Evolutionary conservation across 2,113 vertebrate genomes (phyloP), one percentile per base, ranked within the genome.

Genomic region (Galbula dea): DNA sequence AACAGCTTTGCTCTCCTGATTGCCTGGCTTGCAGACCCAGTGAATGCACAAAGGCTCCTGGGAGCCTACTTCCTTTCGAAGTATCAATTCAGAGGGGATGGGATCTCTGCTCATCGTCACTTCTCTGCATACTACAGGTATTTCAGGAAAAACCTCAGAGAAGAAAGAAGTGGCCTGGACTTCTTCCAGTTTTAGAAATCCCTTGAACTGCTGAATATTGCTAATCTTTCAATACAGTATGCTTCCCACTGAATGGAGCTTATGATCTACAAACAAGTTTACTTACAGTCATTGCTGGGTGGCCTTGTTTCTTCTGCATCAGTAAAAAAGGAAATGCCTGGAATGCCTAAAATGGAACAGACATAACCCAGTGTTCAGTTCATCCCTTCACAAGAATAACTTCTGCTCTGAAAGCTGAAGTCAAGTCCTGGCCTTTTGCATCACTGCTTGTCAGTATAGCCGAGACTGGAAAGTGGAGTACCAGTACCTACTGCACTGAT

Each of bases 261-360:
- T 45, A 15, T 66, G 68, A 46, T 5, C 5, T 29, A 14, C 15
- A n/a, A 69, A 17, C 15, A 52, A 15, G 23, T 79, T 71, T 94
- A 97, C 94, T 97, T 93, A 96, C 94, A 93, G 51, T 95, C 90
- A 77, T 91, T 96, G 77, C 86, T 93, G 87, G 88, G 6, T 15
- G 82, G 43, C 68, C 95, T 97, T 59, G 89, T 90, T 90, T 96
- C 96, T 46, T 97, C 90, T 36, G 75, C 26, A 24, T 94, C 95
- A 36, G 85, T 95, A 65, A 95, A 95, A 90, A 96, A 83, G 48
- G 95, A 94, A 62, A 92, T 95, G 43, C 95, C 90, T 97, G 49
- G 67, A 58, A 92, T 95, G 43, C 95, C 90, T 97, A 49, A 71
- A 58, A 84, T 43, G 49, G 10, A 54, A 26, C 57, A 57, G 27